Conservation (phyloP, 2,113 vertebrate genomes). For the Serilophus lunatus region DNA sequence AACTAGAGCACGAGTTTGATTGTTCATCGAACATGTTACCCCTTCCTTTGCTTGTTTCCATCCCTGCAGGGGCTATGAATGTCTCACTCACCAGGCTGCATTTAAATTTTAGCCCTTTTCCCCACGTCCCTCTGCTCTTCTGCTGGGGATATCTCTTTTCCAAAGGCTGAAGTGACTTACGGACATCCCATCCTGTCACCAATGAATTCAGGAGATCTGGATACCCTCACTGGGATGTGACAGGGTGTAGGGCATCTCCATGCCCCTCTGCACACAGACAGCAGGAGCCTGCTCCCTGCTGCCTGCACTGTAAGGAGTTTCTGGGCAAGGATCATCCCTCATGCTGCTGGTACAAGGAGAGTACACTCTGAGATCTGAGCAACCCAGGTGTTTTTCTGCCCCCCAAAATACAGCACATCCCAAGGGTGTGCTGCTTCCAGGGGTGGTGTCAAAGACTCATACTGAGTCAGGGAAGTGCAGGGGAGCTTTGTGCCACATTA, state of each 20-base stretch:
- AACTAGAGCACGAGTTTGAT: conserved; percentile 11
- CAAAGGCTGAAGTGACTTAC: not conserved
- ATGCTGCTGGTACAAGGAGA: not conserved
- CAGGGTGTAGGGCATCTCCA: not conserved
- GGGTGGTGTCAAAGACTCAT: fast-evolving
- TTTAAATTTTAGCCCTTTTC: conserved; percentile 4
- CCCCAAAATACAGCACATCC: not conserved
- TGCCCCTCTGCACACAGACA: not conserved
- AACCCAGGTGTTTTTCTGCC: not conserved
- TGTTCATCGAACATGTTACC: not conserved
- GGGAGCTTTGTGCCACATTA: not conserved
- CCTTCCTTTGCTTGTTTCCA: not conserved
- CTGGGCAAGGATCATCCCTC: fast-evolving
- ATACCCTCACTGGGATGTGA: not conserved
- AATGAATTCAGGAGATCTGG: not conserved
- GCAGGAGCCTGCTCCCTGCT: not conserved
- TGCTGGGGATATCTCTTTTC: not conserved
- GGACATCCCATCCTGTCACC: not conserved
- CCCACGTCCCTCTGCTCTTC: not conserved
- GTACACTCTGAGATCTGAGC: not conserved
- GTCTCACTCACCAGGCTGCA: not conserved
- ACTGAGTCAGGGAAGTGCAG: not conserved
- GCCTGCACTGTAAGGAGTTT: not conserved
- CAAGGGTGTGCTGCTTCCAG: not conserved
- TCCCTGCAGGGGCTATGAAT: not conserved